These are phyloP conservation scores for Macquaria australasica DNA, from an alignment of 2,113 vertebrate genomes.

Conservation along the genomic window DNA sequence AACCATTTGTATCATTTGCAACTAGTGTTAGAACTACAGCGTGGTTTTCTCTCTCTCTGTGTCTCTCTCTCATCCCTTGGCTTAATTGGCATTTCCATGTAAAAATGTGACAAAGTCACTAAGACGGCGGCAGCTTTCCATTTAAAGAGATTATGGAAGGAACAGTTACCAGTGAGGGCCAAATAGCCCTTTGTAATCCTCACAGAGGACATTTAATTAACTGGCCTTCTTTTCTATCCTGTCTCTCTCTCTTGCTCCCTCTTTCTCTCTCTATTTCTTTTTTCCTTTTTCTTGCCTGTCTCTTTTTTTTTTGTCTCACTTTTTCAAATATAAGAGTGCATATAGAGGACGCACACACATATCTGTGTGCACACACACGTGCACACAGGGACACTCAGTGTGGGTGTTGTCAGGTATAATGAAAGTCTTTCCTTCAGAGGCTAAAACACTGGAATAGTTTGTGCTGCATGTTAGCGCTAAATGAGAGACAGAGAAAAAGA, in stretches of 20 bases:
- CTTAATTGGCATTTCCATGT: constrained; percentile 78
- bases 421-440: constrained; percentile 13
- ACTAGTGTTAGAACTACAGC: constrained; percentile 74
- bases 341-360: constrained; percentile 7
- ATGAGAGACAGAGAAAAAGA: constrained; percentile 19
- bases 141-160: constrained; percentile 80
- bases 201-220: constrained; percentile 83
- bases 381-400: constrained; percentile 9
- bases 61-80: constrained; percentile 35
- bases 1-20: constrained; percentile 76
- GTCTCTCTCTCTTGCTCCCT: neutral
- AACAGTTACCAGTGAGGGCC: constrained; percentile 73
- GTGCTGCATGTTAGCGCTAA: constrained; percentile 48
- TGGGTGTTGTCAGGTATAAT: constrained; percentile 40
- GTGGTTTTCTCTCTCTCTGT: constrained; percentile 21
- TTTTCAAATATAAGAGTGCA: neutral
- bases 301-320: constrained; percentile 22
- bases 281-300: constrained; percentile 12
- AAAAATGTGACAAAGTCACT: constrained; percentile 70
- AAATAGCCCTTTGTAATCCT: constrained; percentile 81
- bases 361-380: neutral
- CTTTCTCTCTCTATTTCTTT: neutral
- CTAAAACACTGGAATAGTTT: constrained; percentile 40
- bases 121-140: constrained; percentile 59
- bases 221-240: constrained; percentile 49